Base-by-base conservation (phyloP, 2,888 invertebrate genomes). In the Oligia fasciuncula region DNA sequence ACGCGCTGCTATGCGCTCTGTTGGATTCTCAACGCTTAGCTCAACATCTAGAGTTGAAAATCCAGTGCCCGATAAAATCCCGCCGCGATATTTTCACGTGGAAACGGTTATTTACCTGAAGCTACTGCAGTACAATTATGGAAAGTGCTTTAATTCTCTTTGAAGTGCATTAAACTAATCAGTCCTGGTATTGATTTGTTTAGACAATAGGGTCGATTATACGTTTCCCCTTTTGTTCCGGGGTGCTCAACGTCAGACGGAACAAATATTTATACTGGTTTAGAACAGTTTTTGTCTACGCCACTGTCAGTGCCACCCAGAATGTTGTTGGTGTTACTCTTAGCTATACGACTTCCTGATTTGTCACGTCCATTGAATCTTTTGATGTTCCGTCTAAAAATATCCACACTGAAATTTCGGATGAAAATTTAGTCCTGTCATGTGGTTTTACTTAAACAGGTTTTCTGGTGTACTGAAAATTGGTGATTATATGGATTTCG, bases 241-340 rank as follows among this genome's bases (percentile, higher is more conserved):
- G 65, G 60, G 69, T 69, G 68, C 54, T 14, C 66, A 49, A 65
- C 62, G 60, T 40, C 68, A 14, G 49, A n/a, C 70, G 73, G 80
- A 76, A 76, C 67, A 84, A 87, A 86, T 87, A 81, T 86, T 85
- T 87, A 77, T 71, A 4, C 62, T 43, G 35, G 2, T n/a, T 60
- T 46, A n/a, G 49, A 60, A 79, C 40, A 43, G 43, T 29, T 77
- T 63, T 76, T 76, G 57, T 63, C 49, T 76, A 13, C 51, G 13
- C 74, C 71, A 71, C 57, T 62, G 49, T 66, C 11, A 69, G 14
- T 70, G 6, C 63, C 70, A 75, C 67, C 76, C 23, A 54, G 40
- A 72, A 29, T 11, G 23, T 62, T 70, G 11, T 66, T 54, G 51
- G 17, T 40, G 9, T 14, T 69, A 17, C 19, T 51, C 11, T 62